Conservation (phyloP, 2,797 vertebrate genomes). For the Gouania willdenowi region DNA sequence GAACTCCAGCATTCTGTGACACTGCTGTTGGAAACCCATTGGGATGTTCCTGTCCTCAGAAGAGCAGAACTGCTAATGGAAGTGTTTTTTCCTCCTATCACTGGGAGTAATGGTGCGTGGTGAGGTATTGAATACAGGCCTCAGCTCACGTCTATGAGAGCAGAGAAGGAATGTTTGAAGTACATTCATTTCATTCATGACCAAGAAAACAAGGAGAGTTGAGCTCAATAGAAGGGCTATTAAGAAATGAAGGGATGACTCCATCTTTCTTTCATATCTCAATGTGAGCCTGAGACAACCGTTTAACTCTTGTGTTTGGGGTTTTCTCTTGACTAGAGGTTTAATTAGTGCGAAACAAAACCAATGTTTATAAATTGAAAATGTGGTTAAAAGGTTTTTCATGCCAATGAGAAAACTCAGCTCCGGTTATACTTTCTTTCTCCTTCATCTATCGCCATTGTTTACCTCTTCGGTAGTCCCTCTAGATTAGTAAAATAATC, state of each 20-base stretch:
- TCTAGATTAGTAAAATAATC: too few species aligned
- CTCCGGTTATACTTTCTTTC: too few species aligned
- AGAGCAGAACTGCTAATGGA: conserved; percentile 66
- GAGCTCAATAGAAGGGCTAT: conserved; percentile 50
- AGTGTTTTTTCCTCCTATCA: conserved; percentile 70
- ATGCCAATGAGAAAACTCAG: too few species aligned
- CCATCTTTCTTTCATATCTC: conserved; percentile 40
- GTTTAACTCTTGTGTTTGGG: conserved; percentile 14
- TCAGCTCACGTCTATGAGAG: conserved; percentile 55
- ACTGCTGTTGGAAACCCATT: conserved; percentile 53
- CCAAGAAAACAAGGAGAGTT: conserved; percentile 30
- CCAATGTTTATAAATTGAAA: too few species aligned
- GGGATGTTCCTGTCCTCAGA: conserved; percentile 71
- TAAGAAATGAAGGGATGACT: conserved; percentile 45
- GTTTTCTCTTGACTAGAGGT: conserved; percentile 25
- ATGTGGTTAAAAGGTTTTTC: too few species aligned
- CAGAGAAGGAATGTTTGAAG: conserved; percentile 55
- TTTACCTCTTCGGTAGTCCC: too few species aligned
- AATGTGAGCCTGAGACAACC: conserved; percentile 44
- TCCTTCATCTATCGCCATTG: too few species aligned
- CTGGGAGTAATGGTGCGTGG: conserved; percentile 71
- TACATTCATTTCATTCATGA: conserved; percentile 59
- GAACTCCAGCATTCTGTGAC: conserved; percentile 60
- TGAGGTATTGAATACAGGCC: conserved; percentile 66
- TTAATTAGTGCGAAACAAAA: conserved; percentile 8